Conservation (phyloP, 1,140 invertebrate genomes). For the Glomeris maerens region DNA sequence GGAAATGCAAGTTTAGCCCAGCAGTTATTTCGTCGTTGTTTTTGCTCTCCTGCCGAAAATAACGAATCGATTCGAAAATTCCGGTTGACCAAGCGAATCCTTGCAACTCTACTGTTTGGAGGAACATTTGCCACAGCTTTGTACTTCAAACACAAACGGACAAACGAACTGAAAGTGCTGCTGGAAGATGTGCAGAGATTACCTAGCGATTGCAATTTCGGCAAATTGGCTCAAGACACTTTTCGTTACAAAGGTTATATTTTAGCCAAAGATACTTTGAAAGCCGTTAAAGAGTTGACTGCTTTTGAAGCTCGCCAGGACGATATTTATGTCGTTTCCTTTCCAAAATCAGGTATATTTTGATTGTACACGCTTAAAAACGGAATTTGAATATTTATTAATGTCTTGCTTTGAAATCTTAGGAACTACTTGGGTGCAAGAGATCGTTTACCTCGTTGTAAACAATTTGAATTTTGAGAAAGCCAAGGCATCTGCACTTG, state of each 20-base stretch:
- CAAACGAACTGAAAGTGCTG: slow-evolving; percentile 6
- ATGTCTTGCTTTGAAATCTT: slow-evolving; percentile 7
- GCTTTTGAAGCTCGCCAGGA: slow-evolving; percentile 27
- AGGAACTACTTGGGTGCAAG: slow-evolving; percentile 40
- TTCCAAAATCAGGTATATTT: slow-evolving; percentile 31
- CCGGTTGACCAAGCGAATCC: slow-evolving; percentile 12
- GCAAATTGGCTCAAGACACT: slow-evolving; percentile 7
- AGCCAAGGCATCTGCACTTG: slow-evolving; percentile 26
- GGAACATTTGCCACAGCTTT: slow-evolving; percentile 13
- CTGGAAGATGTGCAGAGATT: slow-evolving; percentile 14
- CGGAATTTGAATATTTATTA: background rate
- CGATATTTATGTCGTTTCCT: slow-evolving; percentile 31
- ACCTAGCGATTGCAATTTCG: slow-evolving; percentile 13
- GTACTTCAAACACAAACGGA: slow-evolving; percentile 11
- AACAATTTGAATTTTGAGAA: slow-evolving; percentile 29
- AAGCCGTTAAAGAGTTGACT: slow-evolving; percentile 23
- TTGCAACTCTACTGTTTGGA: slow-evolving; percentile 14
- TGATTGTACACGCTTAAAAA: background rate
- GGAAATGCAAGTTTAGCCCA: no score
- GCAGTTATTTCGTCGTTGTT: no score
- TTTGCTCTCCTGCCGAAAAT: background rate
- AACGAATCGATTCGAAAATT: slow-evolving; percentile 7
- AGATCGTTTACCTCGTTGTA: slow-evolving; percentile 35
- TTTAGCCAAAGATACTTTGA: slow-evolving; percentile 19
- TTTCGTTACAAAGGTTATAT: slow-evolving; percentile 21